A percentile compares a stretch with the other conserved stretches of the same genome.
These are phyloP conservation scores for Drosophila mayaguana DNA, from an alignment of 2,888 invertebrate species.

Conservation along the genomic window DNA sequence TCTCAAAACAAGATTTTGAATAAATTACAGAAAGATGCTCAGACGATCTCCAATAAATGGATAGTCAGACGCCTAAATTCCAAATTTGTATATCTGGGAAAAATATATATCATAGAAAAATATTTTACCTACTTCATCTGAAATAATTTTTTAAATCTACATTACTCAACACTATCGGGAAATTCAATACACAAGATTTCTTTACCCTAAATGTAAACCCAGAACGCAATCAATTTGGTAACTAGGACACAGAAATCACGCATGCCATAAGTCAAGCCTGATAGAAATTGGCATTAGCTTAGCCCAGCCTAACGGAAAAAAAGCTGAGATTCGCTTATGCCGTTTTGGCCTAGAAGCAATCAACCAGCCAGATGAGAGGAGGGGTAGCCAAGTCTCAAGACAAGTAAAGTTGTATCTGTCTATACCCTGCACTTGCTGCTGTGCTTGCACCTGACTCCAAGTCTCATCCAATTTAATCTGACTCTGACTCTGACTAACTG, in stretches of 20 bases:
- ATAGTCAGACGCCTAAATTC: too few relatives aligned
- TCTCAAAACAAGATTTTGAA: too few relatives aligned
- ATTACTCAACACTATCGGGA: background rate
- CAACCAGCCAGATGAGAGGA: conserved; percentile 52
- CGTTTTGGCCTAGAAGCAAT: conserved; percentile 26
- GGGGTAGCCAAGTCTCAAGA: conserved; percentile 14
- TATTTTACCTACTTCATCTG: too few relatives aligned
- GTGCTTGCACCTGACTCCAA: conserved; percentile 3
- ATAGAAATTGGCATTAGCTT: conserved; percentile 56
- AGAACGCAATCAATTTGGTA: conserved; percentile 13
- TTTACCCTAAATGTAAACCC: background rate
- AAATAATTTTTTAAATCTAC: too few relatives aligned
- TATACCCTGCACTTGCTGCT: background rate
- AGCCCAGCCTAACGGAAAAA: conserved; percentile 6
- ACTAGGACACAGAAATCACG: conserved; percentile 39
- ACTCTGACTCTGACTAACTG: conserved; percentile 5
- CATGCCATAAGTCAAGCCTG: conserved; percentile 51
- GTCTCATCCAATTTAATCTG: conserved; percentile 1
- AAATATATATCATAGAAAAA: too few relatives aligned
- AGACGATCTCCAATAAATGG: too few relatives aligned
- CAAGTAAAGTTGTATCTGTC: background rate
- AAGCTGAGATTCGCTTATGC: conserved; percentile 1
- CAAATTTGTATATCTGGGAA: too few relatives aligned
- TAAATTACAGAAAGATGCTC: too few relatives aligned
- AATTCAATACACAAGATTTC: too few relatives aligned